Evolutionary conservation across 1,140 invertebrate species (phyloP), one percentile per base, ranked within the genome.

Genomic region (Aricia agestis): DNA sequence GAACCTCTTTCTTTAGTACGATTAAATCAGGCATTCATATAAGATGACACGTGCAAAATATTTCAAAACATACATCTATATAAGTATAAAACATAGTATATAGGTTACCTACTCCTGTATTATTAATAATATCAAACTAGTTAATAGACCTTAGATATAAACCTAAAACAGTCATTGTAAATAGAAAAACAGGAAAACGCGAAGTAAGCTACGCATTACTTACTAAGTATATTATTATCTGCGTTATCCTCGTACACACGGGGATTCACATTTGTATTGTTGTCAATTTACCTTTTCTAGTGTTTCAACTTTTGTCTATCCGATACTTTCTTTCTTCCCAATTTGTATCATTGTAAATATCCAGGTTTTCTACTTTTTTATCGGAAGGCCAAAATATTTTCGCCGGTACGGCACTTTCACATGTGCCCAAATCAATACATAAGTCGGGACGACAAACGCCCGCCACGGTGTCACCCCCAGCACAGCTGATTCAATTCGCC

Each of bases 351-450:
- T 32, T 32, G 32, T 36, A 52, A 52, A 52, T 52, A 52, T 1
- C 13, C 1, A 9, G 7, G 11, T 13, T 52, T 52, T 15, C 45
- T 36, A 1, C 36, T 36, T 2, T 36, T 6, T 36, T 7, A 15
- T 15, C 1, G 11, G 41, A 4, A 52, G 13, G 45, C 13, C 2
- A 52, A 11, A 52, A 52, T 52, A 13, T 4, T 52, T 52, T 52
- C 45, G 45, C 45, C 45, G 45, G 45, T 52, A 52, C 45, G 45
- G 1, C 9, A 15, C 45, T 52, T 78, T 76, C 84, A 87, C 87
- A 85, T 87, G 87, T 76, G 78, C 79, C 70, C 85, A 89, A 85
- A 91, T 91, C 89, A 87, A 91, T 91, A 91, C 78, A 73, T 73
- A 75, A 78, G 88, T 81, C 85, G 88, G 79, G 82, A 86, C 84